Percentiles rank a stretch among this genome's conserved stretches.
Conservation (phyloP, 35 echinoderm and acorn worm species). For the Ptychodera flava region DNA sequence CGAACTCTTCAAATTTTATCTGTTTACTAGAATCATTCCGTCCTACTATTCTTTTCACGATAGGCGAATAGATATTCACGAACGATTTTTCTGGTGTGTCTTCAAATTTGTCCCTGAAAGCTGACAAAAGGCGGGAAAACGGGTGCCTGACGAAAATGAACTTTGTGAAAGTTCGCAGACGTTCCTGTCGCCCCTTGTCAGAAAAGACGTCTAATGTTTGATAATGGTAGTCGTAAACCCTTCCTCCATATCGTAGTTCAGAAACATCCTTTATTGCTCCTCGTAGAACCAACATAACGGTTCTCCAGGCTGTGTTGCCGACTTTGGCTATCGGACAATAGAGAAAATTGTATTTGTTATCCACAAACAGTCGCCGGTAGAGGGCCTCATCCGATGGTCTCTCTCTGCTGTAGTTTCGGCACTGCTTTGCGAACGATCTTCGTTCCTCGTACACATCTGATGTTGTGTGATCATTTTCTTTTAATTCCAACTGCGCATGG, state of each 20-base stretch:
- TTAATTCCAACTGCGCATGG: no score
- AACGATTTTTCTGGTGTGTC: neutral
- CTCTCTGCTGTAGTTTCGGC: neutral
- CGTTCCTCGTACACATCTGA: no score
- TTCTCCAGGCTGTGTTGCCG: constrained; percentile 71
- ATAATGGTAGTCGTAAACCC: constrained; percentile 6
- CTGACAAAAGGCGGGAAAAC: constrained; percentile 60
- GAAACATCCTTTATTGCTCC: constrained; percentile 32
- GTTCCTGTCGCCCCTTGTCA: neutral
- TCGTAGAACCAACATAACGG: constrained; percentile 53
- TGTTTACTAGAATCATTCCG: neutral
- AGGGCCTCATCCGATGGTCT: neutral
- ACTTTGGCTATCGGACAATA: constrained; percentile 70
- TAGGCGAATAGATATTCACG: neutral
- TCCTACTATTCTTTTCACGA: neutral
- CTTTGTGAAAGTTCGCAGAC: constrained; percentile 32
- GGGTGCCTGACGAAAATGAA: constrained; percentile 65
- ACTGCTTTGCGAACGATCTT: neutral
- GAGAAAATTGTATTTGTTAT: constrained; percentile 5
- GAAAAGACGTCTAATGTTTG: constrained; percentile 14
- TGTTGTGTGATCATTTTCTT: no score
- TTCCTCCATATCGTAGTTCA: constrained; percentile 34
- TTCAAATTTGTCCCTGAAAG: constrained; percentile 59
- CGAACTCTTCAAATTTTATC: constrained; percentile 69
- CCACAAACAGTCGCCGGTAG: constrained; percentile 7